Evolutionary conservation across 2,888 invertebrate genomes (phyloP).

Genomic region (Corbicula japonica): DNA sequence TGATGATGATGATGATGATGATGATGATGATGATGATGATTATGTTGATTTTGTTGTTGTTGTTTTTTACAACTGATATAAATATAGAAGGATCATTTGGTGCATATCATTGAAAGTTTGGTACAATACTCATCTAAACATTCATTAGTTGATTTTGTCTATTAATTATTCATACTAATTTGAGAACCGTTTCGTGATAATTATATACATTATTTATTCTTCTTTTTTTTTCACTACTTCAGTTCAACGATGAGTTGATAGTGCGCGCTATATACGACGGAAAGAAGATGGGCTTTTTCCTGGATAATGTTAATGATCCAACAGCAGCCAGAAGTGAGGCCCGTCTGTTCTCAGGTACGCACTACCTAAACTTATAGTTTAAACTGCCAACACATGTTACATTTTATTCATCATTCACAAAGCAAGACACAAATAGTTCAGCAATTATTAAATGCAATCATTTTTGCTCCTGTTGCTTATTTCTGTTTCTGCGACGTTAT

Average conservation of each 20-base stretch:
- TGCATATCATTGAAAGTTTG: too few species aligned
- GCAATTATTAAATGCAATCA: background rate
- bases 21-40: too few species aligned
- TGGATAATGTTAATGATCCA: conserved; percentile 26
- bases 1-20: too few species aligned
- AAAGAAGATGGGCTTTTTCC: conserved; percentile 15
- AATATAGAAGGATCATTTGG: too few species aligned
- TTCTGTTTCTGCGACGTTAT: background rate
- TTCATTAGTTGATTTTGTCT: too few species aligned
- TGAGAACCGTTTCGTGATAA: background rate
- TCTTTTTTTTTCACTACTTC: background rate
- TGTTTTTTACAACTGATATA: too few species aligned
- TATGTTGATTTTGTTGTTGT: too few species aligned
- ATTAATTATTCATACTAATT: too few species aligned
- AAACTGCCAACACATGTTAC: background rate
- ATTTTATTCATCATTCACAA: background rate
- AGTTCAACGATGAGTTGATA: conserved; percentile 26
- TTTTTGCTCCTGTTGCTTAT: background rate
- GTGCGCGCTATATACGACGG: conserved; percentile 30
- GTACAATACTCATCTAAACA: too few species aligned
- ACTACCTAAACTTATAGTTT: background rate
- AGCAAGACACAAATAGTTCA: background rate
- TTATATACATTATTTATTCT: background rate
- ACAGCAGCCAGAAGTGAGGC: conserved; percentile 2
- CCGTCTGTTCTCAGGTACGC: conserved; percentile 14